Evolutionary conservation across 2,113 vertebrate genomes (phyloP).

Genomic region (Motacilla tschutschensis): DNA sequence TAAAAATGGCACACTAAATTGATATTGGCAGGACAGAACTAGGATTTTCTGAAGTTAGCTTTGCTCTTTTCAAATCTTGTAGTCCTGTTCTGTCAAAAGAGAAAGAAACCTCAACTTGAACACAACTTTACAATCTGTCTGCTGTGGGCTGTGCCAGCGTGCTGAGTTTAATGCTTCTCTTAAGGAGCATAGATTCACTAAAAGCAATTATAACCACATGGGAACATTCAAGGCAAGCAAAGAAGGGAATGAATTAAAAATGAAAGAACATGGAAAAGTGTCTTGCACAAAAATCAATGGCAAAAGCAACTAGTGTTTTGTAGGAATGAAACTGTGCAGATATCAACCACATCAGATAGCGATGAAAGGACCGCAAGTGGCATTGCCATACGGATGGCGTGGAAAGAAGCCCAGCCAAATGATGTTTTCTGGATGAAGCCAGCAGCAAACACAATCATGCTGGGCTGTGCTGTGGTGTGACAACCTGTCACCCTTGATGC

Average conservation of each 20-base stretch:
- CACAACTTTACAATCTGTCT: slow-evolving; percentile 35
- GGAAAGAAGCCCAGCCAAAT: background rate
- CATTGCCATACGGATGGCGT: background rate
- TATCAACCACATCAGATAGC: background rate
- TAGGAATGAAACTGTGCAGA: slow-evolving; percentile 5
- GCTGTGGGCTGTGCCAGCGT: background rate
- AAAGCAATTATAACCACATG: slow-evolving; percentile 59
- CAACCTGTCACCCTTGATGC: background rate
- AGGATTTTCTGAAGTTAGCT: slow-evolving; percentile 58
- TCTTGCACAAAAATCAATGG: slow-evolving; percentile 38
- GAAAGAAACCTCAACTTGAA: slow-evolving; percentile 52
- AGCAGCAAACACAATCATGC: background rate
- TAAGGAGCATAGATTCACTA: slow-evolving; percentile 50
- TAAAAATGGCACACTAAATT: slow-evolving; percentile 41
- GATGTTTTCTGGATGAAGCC: background rate
- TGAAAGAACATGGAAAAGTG: slow-evolving; percentile 43
- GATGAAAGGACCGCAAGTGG: background rate
- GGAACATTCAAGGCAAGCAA: slow-evolving; percentile 33
- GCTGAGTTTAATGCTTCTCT: slow-evolving; percentile 40
- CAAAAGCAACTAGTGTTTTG: background rate
- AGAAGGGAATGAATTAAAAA: slow-evolving; percentile 59
- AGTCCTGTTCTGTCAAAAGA: slow-evolving; percentile 57
- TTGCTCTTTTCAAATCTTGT: slow-evolving; percentile 50
- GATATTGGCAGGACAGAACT: slow-evolving; percentile 45
- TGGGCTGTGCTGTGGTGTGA: background rate